Evolutionary conservation across 2,797 vertebrate species (phyloP), one percentile per base, ranked within the genome.

Genomic region (Sebastes elongatus): DNA sequence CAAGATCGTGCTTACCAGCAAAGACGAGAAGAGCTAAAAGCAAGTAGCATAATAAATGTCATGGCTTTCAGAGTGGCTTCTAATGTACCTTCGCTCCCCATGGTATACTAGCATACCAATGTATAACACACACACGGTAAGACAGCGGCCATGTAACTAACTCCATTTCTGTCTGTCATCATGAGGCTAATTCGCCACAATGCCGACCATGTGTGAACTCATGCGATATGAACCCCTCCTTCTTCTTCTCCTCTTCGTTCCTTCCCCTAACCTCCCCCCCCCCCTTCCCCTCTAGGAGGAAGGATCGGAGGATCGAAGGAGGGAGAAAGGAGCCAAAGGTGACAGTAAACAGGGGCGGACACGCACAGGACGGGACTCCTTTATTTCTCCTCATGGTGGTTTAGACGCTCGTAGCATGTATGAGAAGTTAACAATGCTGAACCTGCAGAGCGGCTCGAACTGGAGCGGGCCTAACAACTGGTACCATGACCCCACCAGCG

Each of bases 361-460:
- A 65, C 82, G 18, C 79, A 56, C 69, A 69, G 79, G 83, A 80
- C 85, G 6, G 83, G 79, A 68, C 84, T 71, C 64, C 42, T 83
- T 74, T 53, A 70, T 89, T 87, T 79, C 74, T 91, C 86, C 83
- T 89, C 88, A 91, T 92, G 93, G 78, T 93, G 91, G 80, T 90
- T 68, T 56, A 81, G 91, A 91, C 72, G 27, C 77, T 81, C 78
- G 35, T 91, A 93, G 86, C 81, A 97, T 97, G 96, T 96, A 96
- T 93, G 96, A 97, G 91, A 97, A 96, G 93, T 94, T 96, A 94
- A 96, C 94, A 84, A 97, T 97, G 96, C 92, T 97, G 90, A 97
- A 97, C 89, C 95, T 97, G 89, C 96, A 97, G 92, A 96, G 94
- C 18, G 93, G 94, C 74, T 94, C 95, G 11, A 96, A 95, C 93